A percentile compares a stretch with the other conserved stretches of the same genome.
These are phyloP conservation scores for Agrochola macilenta DNA, from an alignment of 2,888 invertebrate genomes.

Conservation along the genomic window DNA sequence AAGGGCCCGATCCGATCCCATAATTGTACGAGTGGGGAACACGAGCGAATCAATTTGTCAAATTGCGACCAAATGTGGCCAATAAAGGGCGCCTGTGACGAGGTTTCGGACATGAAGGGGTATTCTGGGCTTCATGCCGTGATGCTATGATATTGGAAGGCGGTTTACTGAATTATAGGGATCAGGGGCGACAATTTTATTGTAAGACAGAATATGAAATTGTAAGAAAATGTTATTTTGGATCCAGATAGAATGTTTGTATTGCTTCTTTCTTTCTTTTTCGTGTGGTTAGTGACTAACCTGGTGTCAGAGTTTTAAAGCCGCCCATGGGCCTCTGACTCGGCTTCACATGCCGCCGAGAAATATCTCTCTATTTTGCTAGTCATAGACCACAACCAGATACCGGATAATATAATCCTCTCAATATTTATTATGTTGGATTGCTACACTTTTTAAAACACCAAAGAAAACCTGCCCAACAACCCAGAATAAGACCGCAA, in stretches of 20 bases:
- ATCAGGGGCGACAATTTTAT: background rate
- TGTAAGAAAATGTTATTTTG: background rate
- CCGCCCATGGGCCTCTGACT: too few species aligned
- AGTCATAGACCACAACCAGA: background rate
- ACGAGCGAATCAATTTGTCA: constrained; percentile 80
- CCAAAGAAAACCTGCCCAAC: background rate
- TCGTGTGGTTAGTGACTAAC: too few species aligned
- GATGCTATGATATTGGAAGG: constrained; percentile 18
- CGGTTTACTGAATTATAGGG: constrained; percentile 17
- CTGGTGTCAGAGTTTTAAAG: too few species aligned
- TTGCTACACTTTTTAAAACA: background rate
- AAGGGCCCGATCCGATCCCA: constrained; percentile 67
- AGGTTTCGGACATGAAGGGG: constrained; percentile 63
- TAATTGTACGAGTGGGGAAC: constrained; percentile 74
- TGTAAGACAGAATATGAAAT: too few species aligned
- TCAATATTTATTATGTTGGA: background rate
- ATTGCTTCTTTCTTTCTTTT: too few species aligned
- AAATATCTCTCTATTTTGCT: too few species aligned
- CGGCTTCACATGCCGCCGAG: too few species aligned
- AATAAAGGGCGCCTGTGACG: constrained; percentile 72
- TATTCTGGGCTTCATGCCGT: constrained; percentile 56
- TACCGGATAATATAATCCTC: background rate
- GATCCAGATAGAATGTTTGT: background rate
- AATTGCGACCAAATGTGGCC: constrained; percentile 72
- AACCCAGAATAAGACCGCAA: constrained; percentile 59